phyloP scores from a whole-genome alignment of 1,140 invertebrate species.

The Eurosta solidaginis region DNA sequence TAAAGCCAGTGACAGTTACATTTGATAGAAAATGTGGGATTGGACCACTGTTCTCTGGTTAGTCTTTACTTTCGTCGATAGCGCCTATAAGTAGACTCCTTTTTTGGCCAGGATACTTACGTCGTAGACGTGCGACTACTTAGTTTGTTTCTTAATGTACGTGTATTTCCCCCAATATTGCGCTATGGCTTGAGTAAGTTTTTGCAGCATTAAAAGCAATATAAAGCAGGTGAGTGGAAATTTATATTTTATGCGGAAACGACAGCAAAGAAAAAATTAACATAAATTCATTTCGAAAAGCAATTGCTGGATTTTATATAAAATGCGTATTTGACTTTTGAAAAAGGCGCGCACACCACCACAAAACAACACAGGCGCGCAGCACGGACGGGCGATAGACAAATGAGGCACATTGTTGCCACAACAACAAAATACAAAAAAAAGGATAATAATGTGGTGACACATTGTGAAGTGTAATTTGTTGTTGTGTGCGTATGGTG shows the following conservation, averaged over 20 bases:
- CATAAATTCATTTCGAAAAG: neutral
- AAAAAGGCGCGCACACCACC: neutral
- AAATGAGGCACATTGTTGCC: neutral
- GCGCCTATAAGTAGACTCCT: neutral
- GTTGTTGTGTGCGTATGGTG: neutral
- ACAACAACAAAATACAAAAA: neutral
- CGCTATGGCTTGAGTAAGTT: neutral
- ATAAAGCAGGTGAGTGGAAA: neutral
- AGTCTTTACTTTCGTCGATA: neutral
- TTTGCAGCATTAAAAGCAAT: neutral
- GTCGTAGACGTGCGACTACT: neutral
- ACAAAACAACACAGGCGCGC: neutral
- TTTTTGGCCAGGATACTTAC: neutral
- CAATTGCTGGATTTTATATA: slow-evolving; percentile 23
- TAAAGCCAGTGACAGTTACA: too few species aligned
- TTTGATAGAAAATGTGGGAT: too few species aligned
- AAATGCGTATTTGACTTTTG: slow-evolving; percentile 22
- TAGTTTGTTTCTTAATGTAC: neutral
- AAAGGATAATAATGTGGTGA: slow-evolving; percentile 17
- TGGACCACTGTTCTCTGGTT: too few species aligned
- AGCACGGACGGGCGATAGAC: neutral
- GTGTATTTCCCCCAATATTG: neutral
- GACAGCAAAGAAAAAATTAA: too few species aligned
- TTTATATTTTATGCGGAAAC: slow-evolving; percentile 17
- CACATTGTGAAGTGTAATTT: neutral